These are phyloP conservation scores for Danio kyathit DNA, from an alignment of 2,797 vertebrate genomes.

Conservation along the genomic window DNA sequence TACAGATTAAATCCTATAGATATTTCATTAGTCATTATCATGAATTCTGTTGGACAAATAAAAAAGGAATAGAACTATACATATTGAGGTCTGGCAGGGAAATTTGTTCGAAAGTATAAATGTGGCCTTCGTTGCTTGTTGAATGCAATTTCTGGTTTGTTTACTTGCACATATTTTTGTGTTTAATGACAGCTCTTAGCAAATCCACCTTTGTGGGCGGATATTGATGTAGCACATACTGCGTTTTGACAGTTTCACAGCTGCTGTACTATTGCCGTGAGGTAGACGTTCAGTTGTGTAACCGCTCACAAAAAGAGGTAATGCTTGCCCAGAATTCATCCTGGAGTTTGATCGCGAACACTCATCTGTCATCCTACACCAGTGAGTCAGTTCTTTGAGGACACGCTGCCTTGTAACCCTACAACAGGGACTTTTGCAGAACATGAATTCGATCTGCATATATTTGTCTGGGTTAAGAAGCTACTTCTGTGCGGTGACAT, in stretches of 20 bases:
- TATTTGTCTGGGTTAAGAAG: constrained; percentile 39
- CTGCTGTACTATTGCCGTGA: constrained; percentile 35
- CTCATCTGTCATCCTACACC: constrained; percentile 54
- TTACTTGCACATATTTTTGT: constrained; percentile 26
- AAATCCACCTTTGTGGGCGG: constrained; percentile 41
- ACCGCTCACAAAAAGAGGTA: constrained; percentile 21
- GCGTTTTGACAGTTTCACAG: constrained; percentile 43
- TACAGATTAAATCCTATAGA: no score
- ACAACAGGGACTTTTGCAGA: constrained; percentile 48
- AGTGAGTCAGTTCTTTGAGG: constrained; percentile 58
- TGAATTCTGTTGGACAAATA: no score
- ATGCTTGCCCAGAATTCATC: constrained; percentile 39
- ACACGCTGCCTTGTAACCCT: constrained; percentile 34
- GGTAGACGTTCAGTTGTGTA: constrained; percentile 47
- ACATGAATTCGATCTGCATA: constrained; percentile 43
- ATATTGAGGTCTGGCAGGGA: not conserved
- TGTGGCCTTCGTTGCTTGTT: not conserved
- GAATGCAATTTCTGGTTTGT: constrained; percentile 14
- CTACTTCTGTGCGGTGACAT: not conserved
- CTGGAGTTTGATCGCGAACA: constrained; percentile 45
- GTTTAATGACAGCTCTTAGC: constrained; percentile 39
- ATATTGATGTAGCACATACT: constrained; percentile 43
- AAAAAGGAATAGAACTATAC: no score
- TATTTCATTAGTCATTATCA: no score
- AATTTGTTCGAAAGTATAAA: not conserved